Evolutionary conservation across 64 coral and sea anemone species (phyloP).

Genomic region (Montipora foliosa): DNA sequence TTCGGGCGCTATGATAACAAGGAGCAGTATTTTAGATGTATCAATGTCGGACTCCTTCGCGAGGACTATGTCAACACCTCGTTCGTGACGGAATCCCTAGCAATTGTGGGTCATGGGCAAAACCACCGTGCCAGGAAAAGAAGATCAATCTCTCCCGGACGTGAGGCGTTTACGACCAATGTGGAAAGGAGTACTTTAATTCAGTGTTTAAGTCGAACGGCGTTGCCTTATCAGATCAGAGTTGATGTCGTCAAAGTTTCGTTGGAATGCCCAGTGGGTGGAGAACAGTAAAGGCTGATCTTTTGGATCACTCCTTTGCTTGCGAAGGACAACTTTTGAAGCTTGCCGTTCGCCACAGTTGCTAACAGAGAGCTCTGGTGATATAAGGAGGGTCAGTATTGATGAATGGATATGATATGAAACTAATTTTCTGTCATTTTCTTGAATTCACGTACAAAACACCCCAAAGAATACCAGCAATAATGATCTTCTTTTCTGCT

Average conservation of each 20-base stretch:
- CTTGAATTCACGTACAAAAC: neutral
- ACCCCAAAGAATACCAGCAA: no score
- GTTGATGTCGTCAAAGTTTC: constrained; percentile 70
- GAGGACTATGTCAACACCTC: constrained; percentile 76
- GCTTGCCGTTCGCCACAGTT: constrained; percentile 60
- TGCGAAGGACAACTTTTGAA: constrained; percentile 74
- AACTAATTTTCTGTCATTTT: neutral
- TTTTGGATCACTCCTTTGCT: constrained; percentile 75
- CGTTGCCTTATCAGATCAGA: constrained; percentile 14
- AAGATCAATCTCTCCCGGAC: constrained; percentile 7
- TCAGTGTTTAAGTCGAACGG: constrained; percentile 49
- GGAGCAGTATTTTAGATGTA: constrained; percentile 78
- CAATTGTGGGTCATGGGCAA: constrained; percentile 12
- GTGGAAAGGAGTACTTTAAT: constrained; percentile 38
- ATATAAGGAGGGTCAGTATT: constrained; percentile 25
- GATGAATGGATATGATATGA: neutral
- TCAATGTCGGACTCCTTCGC: constrained; percentile 74
- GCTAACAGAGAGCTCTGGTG: constrained; percentile 34
- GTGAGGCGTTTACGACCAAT: constrained; percentile 63
- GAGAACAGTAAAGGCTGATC: constrained; percentile 79
- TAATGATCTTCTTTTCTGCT: no score
- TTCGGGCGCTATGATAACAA: constrained; percentile 50
- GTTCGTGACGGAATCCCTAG: constrained; percentile 71
- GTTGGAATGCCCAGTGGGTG: constrained; percentile 48
- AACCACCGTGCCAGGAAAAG: neutral